Evolutionary conservation across 2,113 vertebrate species (phyloP).

Genomic region (Monopterus albus): DNA sequence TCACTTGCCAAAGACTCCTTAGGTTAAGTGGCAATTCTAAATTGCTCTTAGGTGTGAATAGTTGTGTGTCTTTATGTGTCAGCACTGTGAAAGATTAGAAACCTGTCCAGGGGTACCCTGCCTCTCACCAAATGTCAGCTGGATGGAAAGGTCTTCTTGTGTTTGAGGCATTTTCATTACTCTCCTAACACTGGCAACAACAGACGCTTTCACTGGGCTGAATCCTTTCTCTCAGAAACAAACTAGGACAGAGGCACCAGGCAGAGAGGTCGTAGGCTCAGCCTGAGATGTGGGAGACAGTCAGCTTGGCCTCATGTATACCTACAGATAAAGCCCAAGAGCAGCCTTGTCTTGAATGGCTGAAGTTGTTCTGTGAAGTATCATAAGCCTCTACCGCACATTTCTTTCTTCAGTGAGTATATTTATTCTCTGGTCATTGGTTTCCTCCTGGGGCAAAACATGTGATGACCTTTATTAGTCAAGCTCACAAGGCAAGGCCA

Average conservation of each 20-base stretch:
- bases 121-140: too few relatives aligned
- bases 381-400: neutral
- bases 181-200: neutral
- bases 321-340: neutral
- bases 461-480: constrained; percentile 22
- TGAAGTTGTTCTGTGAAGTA: constrained; percentile 12
- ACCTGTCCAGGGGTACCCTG: too few relatives aligned
- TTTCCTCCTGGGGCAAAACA: constrained; percentile 28
- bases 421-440: constrained; percentile 23
- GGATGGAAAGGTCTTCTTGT: constrained; percentile 1
- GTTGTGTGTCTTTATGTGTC: too few relatives aligned
- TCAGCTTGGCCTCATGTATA: neutral
- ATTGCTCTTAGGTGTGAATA: too few relatives aligned
- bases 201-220: constrained; percentile 23
- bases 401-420: constrained; percentile 18
- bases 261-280: constrained; percentile 8
- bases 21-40: too few relatives aligned
- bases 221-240: neutral
- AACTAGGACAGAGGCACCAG: constrained; percentile 3
- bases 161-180: constrained; percentile 30
- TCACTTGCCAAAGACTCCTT: too few relatives aligned
- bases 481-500: neutral
- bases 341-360: constrained; percentile 13
- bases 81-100: too few relatives aligned
- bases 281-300: constrained; percentile 10